Base-by-base conservation (phyloP, 2,113 vertebrate genomes). In the Gallinago undulata region DNA sequence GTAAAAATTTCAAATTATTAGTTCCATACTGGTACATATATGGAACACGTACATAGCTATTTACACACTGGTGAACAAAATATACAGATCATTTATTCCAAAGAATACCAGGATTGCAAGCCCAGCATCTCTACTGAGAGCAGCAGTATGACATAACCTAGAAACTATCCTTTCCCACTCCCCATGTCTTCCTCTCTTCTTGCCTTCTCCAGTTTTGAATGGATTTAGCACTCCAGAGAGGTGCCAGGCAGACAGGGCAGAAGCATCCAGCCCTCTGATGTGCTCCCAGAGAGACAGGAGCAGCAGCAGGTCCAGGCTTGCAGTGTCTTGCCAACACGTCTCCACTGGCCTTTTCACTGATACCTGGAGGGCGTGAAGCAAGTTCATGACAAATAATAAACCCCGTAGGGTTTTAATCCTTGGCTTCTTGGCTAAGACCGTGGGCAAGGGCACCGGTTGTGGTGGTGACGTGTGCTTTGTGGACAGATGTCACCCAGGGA, bases 91-190 rank as follows among this genome's bases (percentile, higher is more conserved):
- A 7, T 78, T 72, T 83, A 50, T 24, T 45, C 23, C 15, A 41
- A 57, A 43, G 31, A 55, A 67, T 21, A 51, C 7, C 19, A 50
- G 33, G 62, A n/a, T 4, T 63, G 22, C 28, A 83, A 62, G 31
- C 24, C 47, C 39, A 83, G 5, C 51, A 33, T 18, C 48, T 47
- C 62, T 74, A 13, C 39, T 43, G 57, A 25, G 37, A 78, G 60
- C 14, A 7, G 6, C 23, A 43, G 0, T 16, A 7, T 28, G 41
- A 62, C 66, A 64, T 0, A 1, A 77, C 19, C 14, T 19, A 31
- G 35, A 67, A 72, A 19, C 2, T 66, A 27, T 25, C 45, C 57
- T 50, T 73, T 3, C 10, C 17, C 24, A 5, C 25, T 93, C 33
- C 14, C 11, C 5, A 64, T 59, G 23, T 33, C 17, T 33, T 75